Evolutionary conservation across 1,140 invertebrate species (phyloP), one percentile per base, ranked within the genome.

Genomic region (Sweltsa coloradensis): DNA sequence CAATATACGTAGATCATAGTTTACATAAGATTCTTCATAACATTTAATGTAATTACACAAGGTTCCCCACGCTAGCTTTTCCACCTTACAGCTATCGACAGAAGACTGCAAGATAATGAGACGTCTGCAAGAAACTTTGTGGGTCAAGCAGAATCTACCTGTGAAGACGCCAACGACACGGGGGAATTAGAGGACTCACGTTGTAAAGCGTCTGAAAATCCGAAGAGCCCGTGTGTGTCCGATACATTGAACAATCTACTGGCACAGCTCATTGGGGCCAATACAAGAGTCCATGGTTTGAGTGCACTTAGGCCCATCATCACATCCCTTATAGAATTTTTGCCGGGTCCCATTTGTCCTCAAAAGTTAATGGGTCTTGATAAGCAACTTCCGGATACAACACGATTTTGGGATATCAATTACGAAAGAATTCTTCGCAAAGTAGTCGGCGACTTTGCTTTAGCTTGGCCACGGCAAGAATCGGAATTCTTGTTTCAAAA

Each of bases 281-380:
- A n/a, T n/a, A n/a, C n/a, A n/a, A n/a, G n/a, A n/a, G n/a, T n/a
- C n/a, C n/a, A n/a, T n/a, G n/a, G n/a, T n/a, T n/a, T n/a, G n/a
- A n/a, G n/a, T 37, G 44, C 53, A 57, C 58, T 69, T n/a, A 16
- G 34, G 21, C 6, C 16, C 4, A 14, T 47, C 2, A 22, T 47
- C 6, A 19, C 14, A 21, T 26, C 36, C 53, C 58, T 73, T 11
- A 31, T 53, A 3, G 37, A 55, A 16, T 58, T 60, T 45, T 64
- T 83, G 18, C 80, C 81, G 1, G 77, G 78, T 0, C 72, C 74
- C 2, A 45, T 76, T 22, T 83, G 78, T 0, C 63, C 73, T 13
- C 75, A 82, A 55, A 78, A 76, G 55, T 61, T 81, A 51, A 31
- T 61, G 39, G 57, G 63, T 51, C 14, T 71, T 42, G 67, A 74